Percentiles rank a stretch among this genome's conserved stretches.
These are phyloP conservation scores for Drosophila quinaria DNA, from an alignment of 2,888 invertebrate species.

Conservation along the genomic window DNA sequence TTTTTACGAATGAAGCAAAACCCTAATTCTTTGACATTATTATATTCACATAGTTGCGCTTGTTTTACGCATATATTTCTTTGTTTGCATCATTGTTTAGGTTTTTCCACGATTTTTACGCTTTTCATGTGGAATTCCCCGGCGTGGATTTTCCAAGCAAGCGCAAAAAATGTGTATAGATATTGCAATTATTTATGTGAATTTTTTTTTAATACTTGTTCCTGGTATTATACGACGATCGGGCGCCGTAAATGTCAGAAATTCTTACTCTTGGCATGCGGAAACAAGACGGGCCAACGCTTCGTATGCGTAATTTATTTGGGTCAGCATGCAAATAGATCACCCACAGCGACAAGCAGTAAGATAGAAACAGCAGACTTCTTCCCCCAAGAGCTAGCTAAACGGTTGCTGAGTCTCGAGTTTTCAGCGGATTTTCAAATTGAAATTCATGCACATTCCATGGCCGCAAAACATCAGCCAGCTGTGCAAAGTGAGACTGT, in stretches of 20 bases:
- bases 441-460: slow-evolving; percentile 55
- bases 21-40: neutral
- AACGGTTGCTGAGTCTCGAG: slow-evolving; percentile 17
- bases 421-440: slow-evolving; percentile 33
- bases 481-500: slow-evolving; percentile 28
- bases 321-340: slow-evolving; percentile 64
- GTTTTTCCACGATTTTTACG: slow-evolving; percentile 3
- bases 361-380: slow-evolving; percentile 8
- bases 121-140: slow-evolving; percentile 35
- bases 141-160: slow-evolving; percentile 38
- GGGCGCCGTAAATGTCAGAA: slow-evolving; percentile 57
- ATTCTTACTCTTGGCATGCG: slow-evolving; percentile 58
- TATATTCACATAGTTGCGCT: neutral
- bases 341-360: slow-evolving; percentile 44
- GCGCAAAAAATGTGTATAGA: slow-evolving; percentile 30
- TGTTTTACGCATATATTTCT: slow-evolving; percentile 1
- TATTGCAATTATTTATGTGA: slow-evolving; percentile 55
- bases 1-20: neutral
- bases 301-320: slow-evolving; percentile 59
- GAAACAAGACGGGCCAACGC: slow-evolving; percentile 51
- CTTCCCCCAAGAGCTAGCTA: slow-evolving; percentile 1
- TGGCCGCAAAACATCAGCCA: slow-evolving; percentile 24
- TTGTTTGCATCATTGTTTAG: slow-evolving; percentile 3
- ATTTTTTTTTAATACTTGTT: slow-evolving; percentile 18
- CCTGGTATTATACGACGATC: slow-evolving; percentile 25